Conservation (phyloP, 2,113 vertebrate species). For the Cyanoramphus novaezelandiae region DNA sequence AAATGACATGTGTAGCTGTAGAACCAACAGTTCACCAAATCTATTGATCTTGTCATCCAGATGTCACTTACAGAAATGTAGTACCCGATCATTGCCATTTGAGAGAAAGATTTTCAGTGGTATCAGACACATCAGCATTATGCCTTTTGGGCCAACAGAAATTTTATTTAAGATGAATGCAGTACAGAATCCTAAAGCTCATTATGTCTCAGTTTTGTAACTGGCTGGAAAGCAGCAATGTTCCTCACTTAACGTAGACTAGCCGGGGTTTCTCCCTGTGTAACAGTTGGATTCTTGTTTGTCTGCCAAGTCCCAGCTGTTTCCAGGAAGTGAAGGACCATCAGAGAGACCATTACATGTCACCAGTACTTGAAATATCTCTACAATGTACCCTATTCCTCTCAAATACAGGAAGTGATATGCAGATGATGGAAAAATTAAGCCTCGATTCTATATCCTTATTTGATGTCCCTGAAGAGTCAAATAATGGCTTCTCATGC, state of each 20-base stretch:
- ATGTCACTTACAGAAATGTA: not conserved
- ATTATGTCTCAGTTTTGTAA: not conserved
- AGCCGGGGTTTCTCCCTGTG: not conserved
- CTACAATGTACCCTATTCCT: not conserved
- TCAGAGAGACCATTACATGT: not conserved
- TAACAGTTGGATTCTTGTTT: not conserved
- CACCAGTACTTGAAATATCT: not conserved
- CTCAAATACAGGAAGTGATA: not conserved
- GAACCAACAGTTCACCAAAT: not conserved
- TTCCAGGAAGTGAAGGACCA: not conserved
- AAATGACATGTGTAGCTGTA: not conserved
- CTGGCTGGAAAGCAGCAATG: not conserved
- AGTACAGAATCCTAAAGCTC: not conserved
- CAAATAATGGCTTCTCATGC: not conserved
- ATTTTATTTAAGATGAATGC: not conserved
- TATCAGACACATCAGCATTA: not conserved
- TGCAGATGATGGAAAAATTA: not conserved
- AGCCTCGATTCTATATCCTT: not conserved
- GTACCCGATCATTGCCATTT: not conserved
- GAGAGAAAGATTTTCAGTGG: not conserved
- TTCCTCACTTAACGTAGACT: not conserved
- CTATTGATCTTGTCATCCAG: not conserved
- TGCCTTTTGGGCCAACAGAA: not conserved
- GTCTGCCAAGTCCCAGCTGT: not conserved
- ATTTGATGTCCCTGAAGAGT: not conserved